A percentile compares a stretch with the other conserved stretches of the same genome.
These are phyloP conservation scores for Stegophylla sp. DNA, from an alignment of 2,888 invertebrate genomes.

Conservation along the genomic window DNA sequence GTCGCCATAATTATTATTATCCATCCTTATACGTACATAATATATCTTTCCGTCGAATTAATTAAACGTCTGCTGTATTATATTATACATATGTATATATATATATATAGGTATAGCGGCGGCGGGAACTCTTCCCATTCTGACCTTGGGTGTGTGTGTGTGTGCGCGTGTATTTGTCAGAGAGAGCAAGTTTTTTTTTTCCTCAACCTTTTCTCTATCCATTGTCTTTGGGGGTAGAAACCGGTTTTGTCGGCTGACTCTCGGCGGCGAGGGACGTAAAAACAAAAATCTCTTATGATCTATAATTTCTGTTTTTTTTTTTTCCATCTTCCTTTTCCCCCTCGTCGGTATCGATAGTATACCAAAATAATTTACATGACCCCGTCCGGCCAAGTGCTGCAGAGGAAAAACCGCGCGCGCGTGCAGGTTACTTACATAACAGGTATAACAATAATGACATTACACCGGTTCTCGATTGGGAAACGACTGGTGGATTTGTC, in stretches of 20 bases:
- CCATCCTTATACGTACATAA: no score
- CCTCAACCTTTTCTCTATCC: not conserved
- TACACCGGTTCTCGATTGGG: not conserved
- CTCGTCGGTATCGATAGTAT: not conserved
- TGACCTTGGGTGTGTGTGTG: no score
- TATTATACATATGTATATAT: no score
- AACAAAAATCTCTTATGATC: not conserved
- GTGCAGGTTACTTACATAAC: no score
- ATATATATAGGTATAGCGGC: no score
- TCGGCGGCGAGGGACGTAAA: not conserved
- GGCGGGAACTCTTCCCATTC: no score
- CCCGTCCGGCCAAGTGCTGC: not conserved
- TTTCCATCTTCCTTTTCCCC: not conserved
- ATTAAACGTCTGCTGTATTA: no score
- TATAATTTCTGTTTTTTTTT: not conserved
- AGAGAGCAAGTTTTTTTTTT: not conserved
- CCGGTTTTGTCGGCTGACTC: slow-evolving; percentile 22
- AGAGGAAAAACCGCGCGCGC: not conserved
- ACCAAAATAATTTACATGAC: not conserved
- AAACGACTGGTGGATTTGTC: not conserved
- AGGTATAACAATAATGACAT: slow-evolving; percentile 11
- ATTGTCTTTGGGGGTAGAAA: slow-evolving; percentile 39
- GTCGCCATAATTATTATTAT: no score
- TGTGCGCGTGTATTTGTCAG: no score
- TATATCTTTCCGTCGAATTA: no score